These are phyloP conservation scores for Malurus cyaneus DNA, from an alignment of 2,113 vertebrate species.

Conservation along the genomic window DNA sequence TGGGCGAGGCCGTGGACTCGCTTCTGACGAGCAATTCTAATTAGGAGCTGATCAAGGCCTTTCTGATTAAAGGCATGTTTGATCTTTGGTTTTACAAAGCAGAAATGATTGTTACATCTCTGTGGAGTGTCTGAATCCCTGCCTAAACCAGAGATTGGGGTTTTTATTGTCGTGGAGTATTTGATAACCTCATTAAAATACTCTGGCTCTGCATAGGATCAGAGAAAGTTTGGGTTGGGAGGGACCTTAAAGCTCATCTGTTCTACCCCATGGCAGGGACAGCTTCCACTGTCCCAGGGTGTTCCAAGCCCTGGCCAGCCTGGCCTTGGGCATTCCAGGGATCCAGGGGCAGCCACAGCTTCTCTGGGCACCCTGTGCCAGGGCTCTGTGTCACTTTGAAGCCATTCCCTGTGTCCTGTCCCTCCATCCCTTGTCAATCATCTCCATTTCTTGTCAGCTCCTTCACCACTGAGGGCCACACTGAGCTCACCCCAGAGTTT, in stretches of 20 bases:
- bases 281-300: neutral
- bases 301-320: neutral
- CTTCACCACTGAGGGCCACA: neutral
- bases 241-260: too few relatives aligned
- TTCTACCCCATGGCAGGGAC: neutral
- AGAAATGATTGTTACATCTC: neutral
- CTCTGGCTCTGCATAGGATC: neutral
- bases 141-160: neutral
- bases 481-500: rapidly evolving
- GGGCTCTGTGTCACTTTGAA: neutral
- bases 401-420: neutral
- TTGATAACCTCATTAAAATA: neutral
- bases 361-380: neutral
- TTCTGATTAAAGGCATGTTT: neutral
- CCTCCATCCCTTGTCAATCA: neutral
- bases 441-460: neutral
- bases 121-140: neutral
- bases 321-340: neutral
- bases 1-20: neutral
- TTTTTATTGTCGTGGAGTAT: neutral
- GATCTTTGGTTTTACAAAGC: neutral
- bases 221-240: neutral
- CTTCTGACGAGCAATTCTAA: neutral
- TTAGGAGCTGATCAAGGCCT: neutral
- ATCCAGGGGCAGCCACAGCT: neutral